Base-by-base conservation (phyloP, 2,797 vertebrate species). In the Trachurus trachurus region DNA sequence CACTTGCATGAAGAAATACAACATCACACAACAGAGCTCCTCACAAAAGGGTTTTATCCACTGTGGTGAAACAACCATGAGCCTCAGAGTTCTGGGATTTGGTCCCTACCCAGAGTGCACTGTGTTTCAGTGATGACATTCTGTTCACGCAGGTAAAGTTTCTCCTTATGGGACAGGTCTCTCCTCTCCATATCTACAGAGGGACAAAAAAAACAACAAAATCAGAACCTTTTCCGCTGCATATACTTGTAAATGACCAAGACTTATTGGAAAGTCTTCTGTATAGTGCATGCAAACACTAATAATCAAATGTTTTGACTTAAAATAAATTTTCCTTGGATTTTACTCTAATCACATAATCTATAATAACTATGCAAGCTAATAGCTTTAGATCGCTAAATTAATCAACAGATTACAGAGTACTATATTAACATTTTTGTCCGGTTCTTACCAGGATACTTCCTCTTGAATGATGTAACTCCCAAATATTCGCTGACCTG, bases 401-500 rank as follows among this genome's bases (percentile, higher is more conserved):
- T 39, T 9, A 45, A 52, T 69, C 1, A 11, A 29, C 2, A 17
- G 19, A 31, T 34, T 15, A 0, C 26, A 26, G 26, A 47, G 3
- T 1, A 52, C 5, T 6, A 12, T 62, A 34, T 60, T 4, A 8
- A n/a, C 4, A 42, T 10, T 42, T 44, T 19, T 58, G 8, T 64
- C 34, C 15, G 74, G 13, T 61, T 65, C 92, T 91, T 97, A 99
- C 98, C 98, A 93, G 98, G 98, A 84, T 99, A 99, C 88, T 99
- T 99, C 72, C 98, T 96, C 76, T 99, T 99, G 89, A 99, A 99
- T 42, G 98, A 99, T 3, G 98, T 99, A 81, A 99, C 97, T 66
- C 97, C 98, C 89, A 99, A 92, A 89, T 99, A 99, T 94, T 99
- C 98, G 90, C 98, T 99, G 93, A 99, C 98, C 96, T 99, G 98